Evolutionary conservation across 2,888 invertebrate genomes (phyloP), one percentile per base, ranked within the genome.

Genomic region (Boloria euphrosyne): DNA sequence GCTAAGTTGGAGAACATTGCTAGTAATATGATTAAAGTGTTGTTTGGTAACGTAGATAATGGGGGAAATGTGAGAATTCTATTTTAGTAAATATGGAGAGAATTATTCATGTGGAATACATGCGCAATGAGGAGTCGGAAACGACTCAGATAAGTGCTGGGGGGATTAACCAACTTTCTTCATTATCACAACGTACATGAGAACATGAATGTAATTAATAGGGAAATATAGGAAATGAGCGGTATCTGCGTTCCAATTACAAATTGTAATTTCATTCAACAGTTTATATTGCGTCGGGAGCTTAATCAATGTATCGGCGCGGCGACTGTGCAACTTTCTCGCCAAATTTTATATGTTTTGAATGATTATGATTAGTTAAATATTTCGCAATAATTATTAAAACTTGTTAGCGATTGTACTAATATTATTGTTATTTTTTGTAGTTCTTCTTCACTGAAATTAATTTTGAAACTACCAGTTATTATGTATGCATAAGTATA

Each of bases 31-130:
- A 31, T 31, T 44, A 44, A 57, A 51, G 44, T 57, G 4, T 1
- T 38, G 14, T 38, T 52, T 38, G n/a, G 2, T 18, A 51, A 58
- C 49, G 46, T 64, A 58, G 52, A 44, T 52, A 52, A 52, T 51
- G 17, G 52, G 6, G 38, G 44, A 49, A 18, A 55, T 46, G 46
- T 64, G 52, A 52, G 51, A 64, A 52, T 64, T 65, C 68, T 69
- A 63, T 73, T 75, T 68, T 76, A 76, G 74, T 74, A 76, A 76
- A 74, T 73, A 75, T 73, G 75, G 67, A 10, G 64, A 62, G 74
- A 78, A 83, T 82, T 78, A 83, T 81, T 80, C 78, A 83, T 78
- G 76, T 71, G 73, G 63, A 64, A 66, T 65, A 71, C 68, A 43
- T 63, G 61, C 70, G 62, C 71, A 71, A 71, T 71, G 72, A 73